Conservation (phyloP, 2,113 vertebrate genomes). For the Isurus oxyrinchus region DNA sequence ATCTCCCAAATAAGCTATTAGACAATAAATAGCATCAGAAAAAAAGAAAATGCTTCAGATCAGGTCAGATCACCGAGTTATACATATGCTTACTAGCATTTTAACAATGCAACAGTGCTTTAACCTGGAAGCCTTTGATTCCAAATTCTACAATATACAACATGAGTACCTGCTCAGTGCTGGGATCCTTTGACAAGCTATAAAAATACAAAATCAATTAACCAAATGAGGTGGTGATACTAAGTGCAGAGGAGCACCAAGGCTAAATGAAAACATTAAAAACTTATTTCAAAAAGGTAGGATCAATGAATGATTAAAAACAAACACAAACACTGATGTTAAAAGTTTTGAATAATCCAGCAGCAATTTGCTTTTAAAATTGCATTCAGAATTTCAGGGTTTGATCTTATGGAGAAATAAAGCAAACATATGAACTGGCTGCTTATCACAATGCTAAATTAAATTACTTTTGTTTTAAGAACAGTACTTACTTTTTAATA, state of each 20-base stretch:
- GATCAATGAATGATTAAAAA: background rate
- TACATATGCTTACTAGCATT: background rate
- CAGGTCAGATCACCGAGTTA: too few relatives aligned
- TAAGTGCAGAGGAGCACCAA: background rate
- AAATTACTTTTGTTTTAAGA: conserved; percentile 38
- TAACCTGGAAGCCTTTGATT: background rate
- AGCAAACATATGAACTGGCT: background rate
- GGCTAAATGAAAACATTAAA: background rate
- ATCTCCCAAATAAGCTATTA: background rate
- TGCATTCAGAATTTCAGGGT: background rate
- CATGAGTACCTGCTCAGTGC: background rate
- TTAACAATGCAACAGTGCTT: background rate
- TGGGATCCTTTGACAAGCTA: background rate
- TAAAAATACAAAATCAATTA: background rate
- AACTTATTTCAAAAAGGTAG: background rate
- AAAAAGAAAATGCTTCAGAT: background rate
- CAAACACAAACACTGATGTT: background rate
- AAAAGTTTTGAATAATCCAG: background rate
- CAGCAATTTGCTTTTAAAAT: background rate
- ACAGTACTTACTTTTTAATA: conserved; percentile 91
- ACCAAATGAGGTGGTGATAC: background rate
- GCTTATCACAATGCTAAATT: conserved; percentile 28
- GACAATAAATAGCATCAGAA: background rate
- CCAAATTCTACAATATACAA: background rate
- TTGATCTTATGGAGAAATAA: background rate